Percentiles rank a stretch among this genome's conserved stretches.
Conservation (phyloP, 2,888 invertebrate species). For the Cacoxenus indagator region DNA sequence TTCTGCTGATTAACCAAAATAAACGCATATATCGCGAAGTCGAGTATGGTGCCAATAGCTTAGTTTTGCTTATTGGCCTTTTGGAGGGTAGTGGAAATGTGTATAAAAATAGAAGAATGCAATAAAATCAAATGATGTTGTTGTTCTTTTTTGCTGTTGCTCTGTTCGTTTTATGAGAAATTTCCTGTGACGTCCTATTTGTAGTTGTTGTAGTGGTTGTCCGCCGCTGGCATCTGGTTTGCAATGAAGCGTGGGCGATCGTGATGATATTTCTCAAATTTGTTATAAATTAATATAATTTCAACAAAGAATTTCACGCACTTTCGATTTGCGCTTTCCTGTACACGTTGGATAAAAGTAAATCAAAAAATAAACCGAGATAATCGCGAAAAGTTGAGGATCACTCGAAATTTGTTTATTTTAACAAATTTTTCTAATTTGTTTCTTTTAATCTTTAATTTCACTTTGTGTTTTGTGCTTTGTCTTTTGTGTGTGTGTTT, state of each 20-base stretch:
- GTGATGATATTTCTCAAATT: no score
- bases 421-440: constrained; percentile 1
- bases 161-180: not conserved
- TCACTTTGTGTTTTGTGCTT: not conserved
- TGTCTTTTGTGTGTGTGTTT: not conserved
- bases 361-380: not conserved
- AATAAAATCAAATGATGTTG: not conserved
- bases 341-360: not conserved
- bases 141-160: not conserved
- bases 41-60: not conserved
- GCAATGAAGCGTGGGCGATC: no score
- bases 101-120: constrained; percentile 8
- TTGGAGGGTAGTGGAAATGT: constrained; percentile 18
- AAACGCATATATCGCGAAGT: not conserved
- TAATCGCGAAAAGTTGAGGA: not conserved
- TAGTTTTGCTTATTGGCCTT: constrained; percentile 14
- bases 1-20: constrained; percentile 22
- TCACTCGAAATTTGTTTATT: no score
- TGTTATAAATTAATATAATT: constrained; percentile 5
- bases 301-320: not conserved
- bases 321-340: no score
- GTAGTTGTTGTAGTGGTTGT: not conserved
- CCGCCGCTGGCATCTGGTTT: not conserved
- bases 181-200: not conserved
- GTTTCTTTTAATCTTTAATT: not conserved